Evolutionary conservation across 2,113 vertebrate species (phyloP), one percentile per base, ranked within the genome.

Genomic region (Etheostoma cragini): DNA sequence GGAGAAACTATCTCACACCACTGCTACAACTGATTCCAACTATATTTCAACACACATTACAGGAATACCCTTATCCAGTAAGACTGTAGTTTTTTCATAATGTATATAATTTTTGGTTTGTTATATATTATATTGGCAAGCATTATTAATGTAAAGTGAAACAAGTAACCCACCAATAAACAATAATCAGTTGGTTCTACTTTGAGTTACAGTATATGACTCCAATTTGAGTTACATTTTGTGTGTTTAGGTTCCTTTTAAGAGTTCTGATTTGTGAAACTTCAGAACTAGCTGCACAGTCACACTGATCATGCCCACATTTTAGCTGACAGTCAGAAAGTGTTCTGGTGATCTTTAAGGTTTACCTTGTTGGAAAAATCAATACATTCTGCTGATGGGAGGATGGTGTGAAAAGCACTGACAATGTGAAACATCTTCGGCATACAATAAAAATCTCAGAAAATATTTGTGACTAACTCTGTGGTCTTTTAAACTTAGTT

Each of bases 21-120:
- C 56, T 47, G 33, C 78, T 5, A 2, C 50, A 0, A 21, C 15
- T 60, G 49, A 76, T 49, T 70, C 30, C 24, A 38, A 24, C 54
- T 49, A 24, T 15, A 58, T 33, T 24, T 4, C 22, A 68, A 4
- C 50, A 76, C 46, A 74, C 19, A 26, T 3, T 52, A 42, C 10
- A 77, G 63, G 62, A 47, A 42, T 57, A 12, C 0, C 24, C 10
- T 4, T 47, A 22, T 21, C 2, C 21, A 75, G 4, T 21, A 4
- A 22, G 61, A 24, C 35, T 50, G 69, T 24, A 50, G 35, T 17
- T 80, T 14, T 62, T 50, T 73, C 8, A 60, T 42, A 52, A 21
- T 30, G 8, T 35, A 17, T 22, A 16, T 0, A 52, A 7, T 12
- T 14, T 67, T 61, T 46, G 17, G 3, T 30, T 45, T 22, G 6